Evolutionary conservation across 2,797 vertebrate genomes (phyloP), one percentile per base, ranked within the genome.

Genomic region (Mycteria americana): DNA sequence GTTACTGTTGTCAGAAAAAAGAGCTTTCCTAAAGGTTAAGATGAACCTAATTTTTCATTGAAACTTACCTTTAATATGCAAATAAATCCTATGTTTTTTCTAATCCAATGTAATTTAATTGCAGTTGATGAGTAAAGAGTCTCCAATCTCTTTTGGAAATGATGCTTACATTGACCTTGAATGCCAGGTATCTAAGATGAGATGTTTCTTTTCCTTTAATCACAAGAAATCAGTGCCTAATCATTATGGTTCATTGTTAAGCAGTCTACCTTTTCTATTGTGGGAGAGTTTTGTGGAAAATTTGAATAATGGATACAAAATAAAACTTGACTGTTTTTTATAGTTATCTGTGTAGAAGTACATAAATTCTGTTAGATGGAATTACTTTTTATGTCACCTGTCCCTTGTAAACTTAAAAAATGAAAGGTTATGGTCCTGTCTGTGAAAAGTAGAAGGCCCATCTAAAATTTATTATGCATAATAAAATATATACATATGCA

Each of bases 91-190:
- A 88, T 94, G 51, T 63, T 88, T 91, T 91, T 82, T 91, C 88
- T 94, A 97, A 88, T 96, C 33, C 76, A 88, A 69, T 97, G 89
- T 92, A 78, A 85, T 97, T 74, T 97, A 50, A 94, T 98, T 98
- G 85, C 94, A 99, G 99, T 98, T 99, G 82, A 99, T 99, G 99
- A 99, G 99, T 96, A 99, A 99, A 98, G 99, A 99, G 97, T 98
- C 98, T 39, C 99, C 99, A 17, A 99, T 99, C 77, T 97, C 97
- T 30, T 97, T 98, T 93, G 99, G 99, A 96, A 99, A 97, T 56
- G 99, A 99, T 95, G 98, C 99, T 6, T 99, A 99, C 70, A 98
- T 98, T 77, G 99, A 99, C 96, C 98, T 99, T 82, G 99, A 99
- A 97, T 98, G 98, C 96, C 99, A 99, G 99, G 99, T 99, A 98